A percentile compares a stretch with the other conserved stretches of the same genome.
These are phyloP conservation scores for Orius insidiosus DNA, from an alignment of 1,140 invertebrate species.

Conservation along the genomic window DNA sequence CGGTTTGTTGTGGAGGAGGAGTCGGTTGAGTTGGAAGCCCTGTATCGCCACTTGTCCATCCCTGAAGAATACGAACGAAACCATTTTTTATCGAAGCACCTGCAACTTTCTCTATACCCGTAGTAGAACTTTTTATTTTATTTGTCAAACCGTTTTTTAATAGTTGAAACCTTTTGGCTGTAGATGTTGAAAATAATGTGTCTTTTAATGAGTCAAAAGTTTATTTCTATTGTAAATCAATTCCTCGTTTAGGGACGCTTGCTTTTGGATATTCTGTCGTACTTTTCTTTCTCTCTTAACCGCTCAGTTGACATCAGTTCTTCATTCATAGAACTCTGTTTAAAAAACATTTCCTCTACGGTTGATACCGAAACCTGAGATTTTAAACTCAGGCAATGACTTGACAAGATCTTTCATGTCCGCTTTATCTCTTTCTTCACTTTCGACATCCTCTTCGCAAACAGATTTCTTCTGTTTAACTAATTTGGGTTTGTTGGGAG, in stretches of 20 bases:
- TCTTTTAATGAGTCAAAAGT: slow-evolving; percentile 55
- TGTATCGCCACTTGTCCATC: slow-evolving; percentile 33
- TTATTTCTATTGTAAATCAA: slow-evolving; percentile 49
- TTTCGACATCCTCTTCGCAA: slow-evolving; percentile 36
- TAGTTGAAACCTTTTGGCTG: slow-evolving; percentile 61
- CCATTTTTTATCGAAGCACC: slow-evolving; percentile 41
- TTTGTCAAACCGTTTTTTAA: slow-evolving; percentile 67
- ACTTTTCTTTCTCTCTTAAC: slow-evolving; percentile 63
- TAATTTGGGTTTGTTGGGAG: slow-evolving; percentile 36
- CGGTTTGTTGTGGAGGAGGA: slow-evolving; percentile 15
- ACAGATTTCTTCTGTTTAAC: slow-evolving; percentile 68
- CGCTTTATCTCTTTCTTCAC: slow-evolving; percentile 39
- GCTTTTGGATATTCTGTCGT: slow-evolving; percentile 72
- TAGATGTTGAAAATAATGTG: slow-evolving; percentile 49
- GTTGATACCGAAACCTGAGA: slow-evolving; percentile 24
- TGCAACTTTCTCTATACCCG: slow-evolving; percentile 60
- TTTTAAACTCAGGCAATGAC: slow-evolving; percentile 39
- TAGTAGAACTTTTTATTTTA: slow-evolving; percentile 61
- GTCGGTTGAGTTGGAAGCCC: slow-evolving; percentile 10
- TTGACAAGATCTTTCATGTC: slow-evolving; percentile 43
- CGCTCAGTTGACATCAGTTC: slow-evolving; percentile 71
- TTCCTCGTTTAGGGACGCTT: slow-evolving; percentile 73
- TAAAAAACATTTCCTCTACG: slow-evolving; percentile 47
- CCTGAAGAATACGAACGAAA: slow-evolving; percentile 56
- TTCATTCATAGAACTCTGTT: slow-evolving; percentile 77